A percentile compares a stretch with the other conserved stretches of the same genome.
These are phyloP conservation scores for Chloromyia formosa DNA, from an alignment of 2,888 invertebrate genomes.

Conservation along the genomic window DNA sequence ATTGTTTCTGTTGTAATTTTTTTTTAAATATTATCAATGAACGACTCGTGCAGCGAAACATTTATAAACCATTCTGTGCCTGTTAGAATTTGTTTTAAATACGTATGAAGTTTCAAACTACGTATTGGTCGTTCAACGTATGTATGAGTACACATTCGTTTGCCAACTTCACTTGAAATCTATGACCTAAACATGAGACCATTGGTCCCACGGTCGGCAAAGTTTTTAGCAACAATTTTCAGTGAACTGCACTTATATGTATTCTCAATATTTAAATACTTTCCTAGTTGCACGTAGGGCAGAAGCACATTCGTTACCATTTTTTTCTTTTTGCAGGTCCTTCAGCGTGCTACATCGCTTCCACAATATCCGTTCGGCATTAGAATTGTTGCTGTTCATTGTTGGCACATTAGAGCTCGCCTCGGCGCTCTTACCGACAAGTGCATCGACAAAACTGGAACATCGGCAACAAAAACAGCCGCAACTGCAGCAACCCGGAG, in stretches of 20 bases:
- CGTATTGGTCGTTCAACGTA: too few species aligned
- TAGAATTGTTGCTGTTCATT: conserved; percentile 58
- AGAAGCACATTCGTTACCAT: neutral
- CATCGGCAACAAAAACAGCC: neutral
- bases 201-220: too few species aligned
- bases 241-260: neutral
- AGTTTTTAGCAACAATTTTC: neutral
- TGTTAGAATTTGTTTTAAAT: too few species aligned
- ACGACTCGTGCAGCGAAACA: too few species aligned
- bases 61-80: too few species aligned
- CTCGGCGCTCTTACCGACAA: conserved; percentile 56
- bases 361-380: conserved; percentile 61
- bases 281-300: neutral
- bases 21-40: too few species aligned
- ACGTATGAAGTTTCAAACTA: too few species aligned
- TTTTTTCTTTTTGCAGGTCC: conserved; percentile 15
- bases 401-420: conserved; percentile 60
- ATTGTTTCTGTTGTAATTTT: too few species aligned
- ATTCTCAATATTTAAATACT: neutral
- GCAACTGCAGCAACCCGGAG: neutral
- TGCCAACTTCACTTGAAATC: too few species aligned
- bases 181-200: too few species aligned
- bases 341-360: conserved; percentile 54
- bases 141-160: too few species aligned
- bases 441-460: neutral